Evolutionary conservation across 2,888 invertebrate genomes (phyloP), one percentile per base, ranked within the genome.

Genomic region (Subacronicta megacephala): DNA sequence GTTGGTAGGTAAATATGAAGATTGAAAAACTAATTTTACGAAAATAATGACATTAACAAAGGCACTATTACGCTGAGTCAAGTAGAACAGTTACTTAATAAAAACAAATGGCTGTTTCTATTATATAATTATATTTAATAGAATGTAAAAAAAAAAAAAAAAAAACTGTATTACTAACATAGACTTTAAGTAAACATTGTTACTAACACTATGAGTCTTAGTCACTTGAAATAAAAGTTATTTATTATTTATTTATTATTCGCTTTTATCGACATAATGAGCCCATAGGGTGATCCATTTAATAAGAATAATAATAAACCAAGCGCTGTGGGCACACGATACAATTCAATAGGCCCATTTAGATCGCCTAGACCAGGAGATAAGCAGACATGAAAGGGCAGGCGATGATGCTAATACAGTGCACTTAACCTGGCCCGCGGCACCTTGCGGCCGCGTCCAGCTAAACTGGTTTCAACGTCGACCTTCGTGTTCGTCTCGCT

Each of bases 361-460:
- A 88, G 87, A 90, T 85, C 77, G 85, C 78, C 86, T 87, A 87
- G 87, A 85, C 86, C 74, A 81, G 82, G 82, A 88, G 92, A 92
- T 92, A 92, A 92, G 90, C 82, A 83, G 85, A 90, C 90, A 89
- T 87, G 89, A 92, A 93, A 92, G 92, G 91, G 91, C 90, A 84
- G 85, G 83, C 90, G 92, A 89, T 88, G 90, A 90, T 89, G 89
- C 83, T 92, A 93, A 90, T 92, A 88, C 87, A 89, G 87, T 87
- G 91, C 90, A 91, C 90, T 92, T 91, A 93, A 90, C 89, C 88
- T 84, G 87, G 89, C 88, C 87, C 78, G 80, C 85, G 88, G 91
- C 93, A 93, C 93, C 92, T 93, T 93, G 92, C 90, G 81, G 78
- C 83, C 60, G 65, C 74, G 85, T 87, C 88, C 90, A 84, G 85